These are phyloP conservation scores for Protodeltote pygarga DNA, from an alignment of 2,888 invertebrate genomes.

Conservation along the genomic window DNA sequence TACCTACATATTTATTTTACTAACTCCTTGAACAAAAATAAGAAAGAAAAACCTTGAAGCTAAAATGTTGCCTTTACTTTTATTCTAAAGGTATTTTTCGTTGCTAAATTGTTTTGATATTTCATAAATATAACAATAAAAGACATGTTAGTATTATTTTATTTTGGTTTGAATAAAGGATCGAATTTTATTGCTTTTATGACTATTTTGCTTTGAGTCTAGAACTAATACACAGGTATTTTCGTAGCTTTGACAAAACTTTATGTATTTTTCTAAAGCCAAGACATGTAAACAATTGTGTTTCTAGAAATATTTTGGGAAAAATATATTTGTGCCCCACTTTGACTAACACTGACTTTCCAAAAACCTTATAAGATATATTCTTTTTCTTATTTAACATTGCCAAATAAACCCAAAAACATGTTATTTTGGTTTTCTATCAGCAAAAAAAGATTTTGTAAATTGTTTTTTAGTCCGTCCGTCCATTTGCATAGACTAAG, in stretches of 20 bases:
- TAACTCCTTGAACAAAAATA: conserved; percentile 25
- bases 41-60: conserved; percentile 18
- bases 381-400: too few species aligned
- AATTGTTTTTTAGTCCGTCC: too few species aligned
- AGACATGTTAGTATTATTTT: conserved; percentile 5
- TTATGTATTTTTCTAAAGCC: not conserved
- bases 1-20: conserved; percentile 15
- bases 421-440: too few species aligned
- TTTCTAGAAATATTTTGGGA: too few species aligned
- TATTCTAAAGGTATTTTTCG: conserved; percentile 19
- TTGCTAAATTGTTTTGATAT: conserved; percentile 19
- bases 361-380: too few species aligned
- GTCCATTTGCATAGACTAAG: too few species aligned
- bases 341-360: too few species aligned
- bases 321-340: too few species aligned
- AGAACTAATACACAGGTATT: conserved; percentile 3
- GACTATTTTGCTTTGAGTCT: conserved; percentile 19
- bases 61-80: conserved; percentile 12
- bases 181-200: conserved; percentile 20
- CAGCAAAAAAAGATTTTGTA: too few species aligned
- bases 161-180: conserved; percentile 13
- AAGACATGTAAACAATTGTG: too few species aligned
- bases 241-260: not conserved
- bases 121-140: conserved; percentile 25
- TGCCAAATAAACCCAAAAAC: too few species aligned